Conservation (phyloP, 1,140 invertebrate species). For the Mesaphorura yosii region DNA sequence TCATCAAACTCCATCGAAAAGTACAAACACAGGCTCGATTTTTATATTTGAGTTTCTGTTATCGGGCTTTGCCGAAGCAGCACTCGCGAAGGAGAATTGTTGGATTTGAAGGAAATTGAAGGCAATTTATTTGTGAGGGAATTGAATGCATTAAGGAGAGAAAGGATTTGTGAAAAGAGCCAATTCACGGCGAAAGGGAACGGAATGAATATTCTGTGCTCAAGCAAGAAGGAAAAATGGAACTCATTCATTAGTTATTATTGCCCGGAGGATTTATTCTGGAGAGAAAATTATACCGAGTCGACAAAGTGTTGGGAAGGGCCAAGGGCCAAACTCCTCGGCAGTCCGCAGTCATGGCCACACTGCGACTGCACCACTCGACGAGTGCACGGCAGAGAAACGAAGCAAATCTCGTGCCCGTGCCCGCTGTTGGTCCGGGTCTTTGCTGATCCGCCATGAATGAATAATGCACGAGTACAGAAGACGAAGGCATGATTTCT, state of each 20-base stretch:
- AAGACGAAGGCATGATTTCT: slow-evolving; percentile 21
- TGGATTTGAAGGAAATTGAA: slow-evolving; percentile 29
- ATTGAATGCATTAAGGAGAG: slow-evolving; percentile 30
- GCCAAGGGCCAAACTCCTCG: too few species aligned
- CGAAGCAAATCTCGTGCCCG: slow-evolving; percentile 28
- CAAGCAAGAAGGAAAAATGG: not conserved
- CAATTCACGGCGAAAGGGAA: not conserved
- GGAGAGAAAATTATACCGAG: not conserved
- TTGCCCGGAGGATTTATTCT: slow-evolving; percentile 31
- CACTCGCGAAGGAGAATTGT: too few species aligned
- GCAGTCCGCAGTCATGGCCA: too few species aligned
- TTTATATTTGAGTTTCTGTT: slow-evolving; percentile 13
- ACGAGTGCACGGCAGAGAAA: slow-evolving; percentile 1
- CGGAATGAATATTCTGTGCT: not conserved
- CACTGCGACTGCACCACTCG: too few species aligned
- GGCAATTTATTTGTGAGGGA: slow-evolving; percentile 30
- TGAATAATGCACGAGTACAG: slow-evolving; percentile 26
- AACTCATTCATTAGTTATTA: slow-evolving; percentile 32
- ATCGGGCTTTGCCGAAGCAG: not conserved
- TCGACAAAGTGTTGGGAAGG: not conserved
- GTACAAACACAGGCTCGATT: not conserved
- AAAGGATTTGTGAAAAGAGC: slow-evolving; percentile 7
- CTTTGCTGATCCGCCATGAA: slow-evolving; percentile 30
- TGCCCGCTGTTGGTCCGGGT: too few species aligned
- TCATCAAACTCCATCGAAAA: too few species aligned